Percentiles rank a stretch among this genome's conserved stretches.
Evolutionary conservation across 2,797 vertebrate genomes (phyloP).

Genomic region (Manis crassicaudata): DNA sequence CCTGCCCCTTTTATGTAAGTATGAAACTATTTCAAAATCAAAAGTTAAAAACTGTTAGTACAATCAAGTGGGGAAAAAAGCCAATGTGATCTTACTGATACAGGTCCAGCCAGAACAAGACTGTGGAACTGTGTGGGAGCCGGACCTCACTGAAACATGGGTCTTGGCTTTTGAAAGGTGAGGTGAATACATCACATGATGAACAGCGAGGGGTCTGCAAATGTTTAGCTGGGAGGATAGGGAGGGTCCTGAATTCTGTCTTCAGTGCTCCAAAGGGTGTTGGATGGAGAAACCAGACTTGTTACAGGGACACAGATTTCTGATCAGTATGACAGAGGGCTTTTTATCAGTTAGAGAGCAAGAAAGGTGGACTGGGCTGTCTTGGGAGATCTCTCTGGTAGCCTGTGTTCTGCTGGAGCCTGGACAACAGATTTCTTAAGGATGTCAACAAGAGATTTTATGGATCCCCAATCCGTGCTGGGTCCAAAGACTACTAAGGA

Average conservation of each 20-base stretch:
- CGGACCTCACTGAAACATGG: not conserved
- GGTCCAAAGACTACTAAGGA: not conserved
- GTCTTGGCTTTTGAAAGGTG: not conserved
- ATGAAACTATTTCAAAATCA: slow-evolving; percentile 16
- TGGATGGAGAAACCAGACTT: slow-evolving; percentile 1
- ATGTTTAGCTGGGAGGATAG: not conserved
- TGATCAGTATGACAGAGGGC: slow-evolving; percentile 1
- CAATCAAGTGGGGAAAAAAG: not conserved
- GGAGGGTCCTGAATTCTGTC: not conserved
- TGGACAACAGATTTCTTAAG: not conserved
- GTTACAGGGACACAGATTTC: not conserved
- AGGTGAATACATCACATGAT: not conserved
- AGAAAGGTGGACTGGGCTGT: not conserved
- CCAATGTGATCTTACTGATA: not conserved
- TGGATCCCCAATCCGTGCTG: not conserved
- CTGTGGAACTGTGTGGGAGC: not conserved
- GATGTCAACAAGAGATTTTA: slow-evolving; percentile 5
- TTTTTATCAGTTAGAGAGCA: not conserved
- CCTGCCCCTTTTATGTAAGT: not conserved
- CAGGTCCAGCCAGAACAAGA: not conserved
- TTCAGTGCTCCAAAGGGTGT: not conserved
- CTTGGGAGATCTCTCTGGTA: not conserved
- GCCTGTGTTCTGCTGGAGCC: not conserved
- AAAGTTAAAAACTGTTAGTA: slow-evolving; percentile 3
- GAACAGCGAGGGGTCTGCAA: not conserved